Conservation (phyloP, 2,888 invertebrate genomes). For the Andricus curvator region DNA sequence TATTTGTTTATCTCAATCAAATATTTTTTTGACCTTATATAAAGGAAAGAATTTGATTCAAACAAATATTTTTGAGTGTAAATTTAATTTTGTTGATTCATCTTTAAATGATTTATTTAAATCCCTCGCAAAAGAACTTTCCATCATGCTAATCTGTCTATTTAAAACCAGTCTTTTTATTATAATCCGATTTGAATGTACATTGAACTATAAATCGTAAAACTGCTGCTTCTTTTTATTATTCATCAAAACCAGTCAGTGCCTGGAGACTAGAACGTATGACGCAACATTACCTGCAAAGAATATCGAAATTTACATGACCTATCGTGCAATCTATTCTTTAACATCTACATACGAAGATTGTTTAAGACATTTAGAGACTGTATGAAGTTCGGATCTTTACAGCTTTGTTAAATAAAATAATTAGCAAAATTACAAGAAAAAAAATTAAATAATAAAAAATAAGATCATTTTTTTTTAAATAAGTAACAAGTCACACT, state of each 20-base stretch:
- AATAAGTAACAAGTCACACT: not conserved
- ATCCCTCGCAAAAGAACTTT: not conserved
- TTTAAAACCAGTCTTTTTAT: slow-evolving; percentile 16
- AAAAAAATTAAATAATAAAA: no score
- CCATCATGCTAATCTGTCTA: not conserved
- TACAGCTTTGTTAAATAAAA: no score
- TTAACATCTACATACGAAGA: slow-evolving; percentile 12
- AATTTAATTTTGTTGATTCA: not conserved
- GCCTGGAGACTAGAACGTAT: slow-evolving; percentile 10
- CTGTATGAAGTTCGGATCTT: not conserved
- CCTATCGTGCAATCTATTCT: not conserved
- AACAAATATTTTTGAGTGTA: no score
- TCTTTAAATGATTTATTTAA: not conserved
- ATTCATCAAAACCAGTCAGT: slow-evolving; percentile 37
- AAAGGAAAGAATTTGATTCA: no score
- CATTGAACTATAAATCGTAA: slow-evolving; percentile 1
- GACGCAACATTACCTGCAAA: slow-evolving; percentile 35
- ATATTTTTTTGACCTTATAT: no score
- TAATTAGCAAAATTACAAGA: no score
- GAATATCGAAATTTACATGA: slow-evolving; percentile 29
- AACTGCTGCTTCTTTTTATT: slow-evolving; percentile 24
- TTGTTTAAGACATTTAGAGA: not conserved
- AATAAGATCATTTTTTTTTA: not conserved
- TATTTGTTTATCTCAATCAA: no score
- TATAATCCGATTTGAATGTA: not conserved